Base-by-base conservation (phyloP, 2,888 invertebrate species). In the Brachyptera risi region DNA sequence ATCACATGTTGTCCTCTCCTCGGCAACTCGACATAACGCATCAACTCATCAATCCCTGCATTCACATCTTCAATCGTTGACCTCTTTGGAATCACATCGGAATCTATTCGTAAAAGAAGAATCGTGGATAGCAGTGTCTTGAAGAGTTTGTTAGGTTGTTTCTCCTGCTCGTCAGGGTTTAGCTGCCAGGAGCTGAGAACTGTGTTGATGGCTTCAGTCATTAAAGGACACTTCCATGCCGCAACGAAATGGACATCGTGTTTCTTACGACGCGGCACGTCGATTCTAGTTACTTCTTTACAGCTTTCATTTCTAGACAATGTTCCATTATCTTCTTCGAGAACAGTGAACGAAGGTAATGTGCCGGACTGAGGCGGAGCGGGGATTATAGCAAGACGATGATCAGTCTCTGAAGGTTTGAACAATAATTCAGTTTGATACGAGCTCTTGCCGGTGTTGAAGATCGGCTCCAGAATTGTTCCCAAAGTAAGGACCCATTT, bases 171-270 rank as follows among this genome's bases (percentile, higher is more conserved):
- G 1, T 74, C 71, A 65, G 79, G 76, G 3, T 78, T 79, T 47
- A 83, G 78, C 5, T 76, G 79, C 82, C 82, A 83, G 68, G 77
- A 78, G 70, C 74, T 75, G 23, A 81, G 72, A 51, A 80, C 74
- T 60, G 76, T 76, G 62, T 79, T 74, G 40, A 81, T 77, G 54
- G 81, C 79, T 0, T 78, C 63, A 57, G 75, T 75, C 59, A 83
- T 70, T 40, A 79, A 71, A 0, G 79, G 76, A 65, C 83, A 83
- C 66, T 78, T 79, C 83, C 83, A 83, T 1, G 78, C 73, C 68
- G 78, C 77, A 50, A 24, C 26, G 4, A 7, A 51, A 42, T 3
- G 35, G 3, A 11, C 35, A 21, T 9, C 37, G 19, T 37, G 35
- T 21, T 31, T 5, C 7, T 31, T 31, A n/a, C n/a, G n/a, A n/a